Conservation (phyloP, 2,888 invertebrate species). For the Drosophila demipolita region DNA sequence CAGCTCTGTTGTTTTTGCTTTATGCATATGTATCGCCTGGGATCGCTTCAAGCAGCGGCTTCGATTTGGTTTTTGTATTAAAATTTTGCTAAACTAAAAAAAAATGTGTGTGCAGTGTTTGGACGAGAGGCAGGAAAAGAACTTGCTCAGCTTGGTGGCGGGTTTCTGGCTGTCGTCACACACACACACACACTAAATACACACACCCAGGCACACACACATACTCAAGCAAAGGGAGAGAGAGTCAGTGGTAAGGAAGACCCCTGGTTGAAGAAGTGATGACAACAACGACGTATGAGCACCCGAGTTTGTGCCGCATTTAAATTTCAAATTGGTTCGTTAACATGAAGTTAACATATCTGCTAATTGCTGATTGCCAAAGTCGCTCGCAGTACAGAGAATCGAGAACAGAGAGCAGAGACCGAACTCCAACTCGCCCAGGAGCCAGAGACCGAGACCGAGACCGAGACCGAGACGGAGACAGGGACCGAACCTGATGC, state of each 20-base stretch:
- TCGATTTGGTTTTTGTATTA: constrained; percentile 73
- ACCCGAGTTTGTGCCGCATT: constrained; percentile 77
- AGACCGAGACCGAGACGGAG: constrained; percentile 1
- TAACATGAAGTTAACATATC: constrained; percentile 82
- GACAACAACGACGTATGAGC: constrained; percentile 78
- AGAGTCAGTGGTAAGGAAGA: constrained; percentile 52
- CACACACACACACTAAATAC: constrained; percentile 26
- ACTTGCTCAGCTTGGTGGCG: constrained; percentile 35
- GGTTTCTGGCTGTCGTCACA: constrained; percentile 47
- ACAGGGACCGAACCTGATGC: constrained; percentile 34
- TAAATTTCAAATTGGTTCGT: constrained; percentile 81
- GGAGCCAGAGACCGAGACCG: constrained; percentile 6
- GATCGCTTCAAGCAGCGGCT: constrained; percentile 67
- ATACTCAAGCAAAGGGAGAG: not conserved
- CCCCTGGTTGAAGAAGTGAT: constrained; percentile 77
- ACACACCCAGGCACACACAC: constrained; percentile 26
- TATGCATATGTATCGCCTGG: constrained; percentile 76
- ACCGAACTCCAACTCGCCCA: constrained; percentile 28
- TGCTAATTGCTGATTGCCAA: constrained; percentile 81
- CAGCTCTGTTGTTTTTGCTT: constrained; percentile 48
- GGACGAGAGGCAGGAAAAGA: constrained; percentile 31
- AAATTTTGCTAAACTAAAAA: constrained; percentile 74
- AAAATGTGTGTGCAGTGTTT: constrained; percentile 36
- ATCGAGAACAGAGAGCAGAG: constrained; percentile 33
- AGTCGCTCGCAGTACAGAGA: constrained; percentile 66